Conservation (phyloP, 2,797 vertebrate species). For the Enteromius thamalakanensis region DNA sequence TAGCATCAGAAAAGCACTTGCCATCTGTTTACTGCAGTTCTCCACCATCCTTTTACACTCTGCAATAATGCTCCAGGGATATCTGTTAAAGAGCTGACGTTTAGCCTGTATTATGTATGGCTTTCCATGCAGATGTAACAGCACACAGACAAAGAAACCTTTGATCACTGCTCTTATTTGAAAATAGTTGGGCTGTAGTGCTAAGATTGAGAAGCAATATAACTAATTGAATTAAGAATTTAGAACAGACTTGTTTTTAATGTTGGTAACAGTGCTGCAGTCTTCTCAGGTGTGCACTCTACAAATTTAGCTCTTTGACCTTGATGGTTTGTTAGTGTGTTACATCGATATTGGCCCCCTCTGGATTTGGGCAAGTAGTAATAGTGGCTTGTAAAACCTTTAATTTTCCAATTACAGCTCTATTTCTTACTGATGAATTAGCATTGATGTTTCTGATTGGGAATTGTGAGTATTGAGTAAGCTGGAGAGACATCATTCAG, state of each 20-base stretch:
- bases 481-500: not conserved
- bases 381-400: not conserved
- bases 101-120: conserved; percentile 65
- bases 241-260: conserved; percentile 47
- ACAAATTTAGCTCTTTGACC: conserved; percentile 21
- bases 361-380: not conserved
- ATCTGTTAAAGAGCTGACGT: conserved; percentile 64
- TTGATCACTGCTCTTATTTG: conserved; percentile 71
- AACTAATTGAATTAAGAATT: conserved; percentile 36
- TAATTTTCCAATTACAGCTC: not conserved
- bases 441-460: conserved; percentile 12
- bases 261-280: conserved; percentile 6
- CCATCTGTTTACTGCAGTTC: conserved; percentile 62
- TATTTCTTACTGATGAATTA: not conserved
- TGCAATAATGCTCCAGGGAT: conserved; percentile 63
- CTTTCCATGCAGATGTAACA: conserved; percentile 68
- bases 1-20: conserved; percentile 50
- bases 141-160: conserved; percentile 63
- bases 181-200: conserved; percentile 60
- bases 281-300: not conserved
- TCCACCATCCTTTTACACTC: conserved; percentile 55
- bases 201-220: conserved; percentile 49
- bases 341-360: conserved; percentile 11
- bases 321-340: conserved; percentile 4
- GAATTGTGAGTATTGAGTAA: not conserved